Conservation (phyloP, 2,797 vertebrate genomes). For the Enteromius unitaeniatus region DNA sequence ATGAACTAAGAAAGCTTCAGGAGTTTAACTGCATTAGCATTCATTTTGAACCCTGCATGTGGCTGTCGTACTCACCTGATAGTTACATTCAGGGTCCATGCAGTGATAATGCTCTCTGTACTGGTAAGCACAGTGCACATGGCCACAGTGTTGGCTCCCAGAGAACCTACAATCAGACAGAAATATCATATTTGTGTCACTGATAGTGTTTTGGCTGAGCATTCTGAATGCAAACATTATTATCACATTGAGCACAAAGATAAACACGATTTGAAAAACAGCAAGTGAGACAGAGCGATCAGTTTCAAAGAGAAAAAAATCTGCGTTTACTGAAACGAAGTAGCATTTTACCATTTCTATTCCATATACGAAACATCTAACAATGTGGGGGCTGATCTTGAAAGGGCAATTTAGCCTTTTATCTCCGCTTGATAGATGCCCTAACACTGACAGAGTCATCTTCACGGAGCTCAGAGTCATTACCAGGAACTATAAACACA, state of each 20-base stretch:
- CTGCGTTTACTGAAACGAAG: slow-evolving; percentile 28
- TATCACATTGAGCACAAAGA: not conserved
- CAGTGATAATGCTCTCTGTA: slow-evolving; percentile 99
- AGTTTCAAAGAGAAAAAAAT: slow-evolving; percentile 9
- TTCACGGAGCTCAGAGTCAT: slow-evolving; percentile 60
- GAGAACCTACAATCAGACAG: slow-evolving; percentile 87
- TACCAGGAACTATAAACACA: slow-evolving; percentile 56
- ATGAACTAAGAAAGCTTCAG: not conserved
- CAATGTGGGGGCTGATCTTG: slow-evolving; percentile 54
- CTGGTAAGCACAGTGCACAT: slow-evolving; percentile 98
- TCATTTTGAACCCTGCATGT: not conserved
- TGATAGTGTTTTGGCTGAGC: not conserved
- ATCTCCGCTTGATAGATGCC: slow-evolving; percentile 62
- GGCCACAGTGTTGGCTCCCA: slow-evolving; percentile 98
- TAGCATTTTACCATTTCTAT: slow-evolving; percentile 44
- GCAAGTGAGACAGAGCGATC: slow-evolving; percentile 12
- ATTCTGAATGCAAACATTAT: slow-evolving; percentile 13
- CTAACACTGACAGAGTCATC: slow-evolving; percentile 60
- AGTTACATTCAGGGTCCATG: slow-evolving; percentile 99
- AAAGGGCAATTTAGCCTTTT: slow-evolving; percentile 65
- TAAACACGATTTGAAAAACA: slow-evolving; percentile 8
- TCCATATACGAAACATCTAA: slow-evolving; percentile 44
- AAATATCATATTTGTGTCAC: slow-evolving; percentile 42
- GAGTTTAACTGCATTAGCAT: not conserved
- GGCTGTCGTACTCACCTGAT: slow-evolving; percentile 84